phyloP scores from a whole-genome alignment of 2,888 invertebrate species.

The Hyposoter didymator region DNA sequence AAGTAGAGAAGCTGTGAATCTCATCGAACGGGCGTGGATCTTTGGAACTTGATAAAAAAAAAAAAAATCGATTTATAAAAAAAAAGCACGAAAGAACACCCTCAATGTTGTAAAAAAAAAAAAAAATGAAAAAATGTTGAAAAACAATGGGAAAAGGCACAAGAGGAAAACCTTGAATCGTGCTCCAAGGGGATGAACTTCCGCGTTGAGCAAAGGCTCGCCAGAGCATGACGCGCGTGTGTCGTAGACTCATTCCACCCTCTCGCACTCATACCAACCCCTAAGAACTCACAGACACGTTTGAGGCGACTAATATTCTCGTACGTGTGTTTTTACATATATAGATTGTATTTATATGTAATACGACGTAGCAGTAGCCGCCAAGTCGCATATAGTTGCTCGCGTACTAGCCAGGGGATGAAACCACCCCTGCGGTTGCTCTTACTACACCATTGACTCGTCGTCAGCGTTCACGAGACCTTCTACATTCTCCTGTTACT shows the following conservation, averaged over 20 bases:
- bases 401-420: conserved; percentile 44
- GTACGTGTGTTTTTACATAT: not conserved
- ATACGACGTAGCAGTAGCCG: not conserved
- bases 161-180: not conserved
- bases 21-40: conserved; percentile 41
- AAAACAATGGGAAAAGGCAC: not conserved
- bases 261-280: conserved; percentile 16
- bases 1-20: conserved; percentile 7
- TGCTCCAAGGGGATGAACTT: conserved; percentile 23
- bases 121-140: conserved; percentile 6
- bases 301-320: not conserved
- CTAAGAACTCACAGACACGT: conserved; percentile 13
- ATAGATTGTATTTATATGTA: conserved; percentile 9
- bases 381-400: conserved; percentile 36
- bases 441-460: conserved; percentile 68
- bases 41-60: not conserved
- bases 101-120: not conserved
- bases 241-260: conserved; percentile 43
- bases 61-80: conserved; percentile 2
- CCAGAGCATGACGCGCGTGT: conserved; percentile 46
- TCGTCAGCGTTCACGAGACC: conserved; percentile 63
- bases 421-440: conserved; percentile 63
- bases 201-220: conserved; percentile 56
- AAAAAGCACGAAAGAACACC: not conserved
- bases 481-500: conserved; percentile 3